Evolutionary conservation across 2,888 invertebrate species (phyloP), one percentile per base, ranked within the genome.

Genomic region (Campoplex nolae): DNA sequence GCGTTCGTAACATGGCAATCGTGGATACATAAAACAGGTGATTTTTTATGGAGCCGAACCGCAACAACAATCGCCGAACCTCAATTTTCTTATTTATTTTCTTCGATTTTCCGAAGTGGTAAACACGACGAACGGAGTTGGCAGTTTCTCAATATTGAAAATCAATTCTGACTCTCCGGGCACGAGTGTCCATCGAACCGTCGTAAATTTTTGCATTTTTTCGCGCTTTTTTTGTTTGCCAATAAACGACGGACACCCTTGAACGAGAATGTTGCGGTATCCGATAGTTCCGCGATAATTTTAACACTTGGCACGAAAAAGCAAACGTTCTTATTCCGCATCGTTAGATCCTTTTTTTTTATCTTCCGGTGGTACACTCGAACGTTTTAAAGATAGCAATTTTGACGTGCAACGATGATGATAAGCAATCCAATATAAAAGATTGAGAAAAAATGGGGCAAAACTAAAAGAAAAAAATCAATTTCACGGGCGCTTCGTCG

Each of bases 251-350:
- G 48, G n/a, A 54, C 62, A 9, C 28, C 32, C 45, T 45, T 45
- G 11, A 45, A 45, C 45, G 45, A 45, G 51, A 65, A 45, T 42
- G 38, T 79, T 56, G 83, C 84, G 84, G 87, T 85, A 76, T 87
- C 87, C 87, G 85, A 87, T 82, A 58, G 67, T 87, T 83, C 83
- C 85, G 84, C 85, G 75, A 70, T 35, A 16, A 23, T 76, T 78
- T 58, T 82, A 68, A 76, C 82, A 74, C 51, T 51, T 38, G 67
- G 78, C 82, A 48, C 70, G 74, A 48, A 42, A 71, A 74, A 65
- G 48, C 48, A 54, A 48, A 71, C 79, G 74, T 76, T 85, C 51
- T 51, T 83, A 32, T 76, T 73, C 82, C 75, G 75, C 87, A 87
- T 87, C 48, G 75, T 76, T 68, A 56, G 35, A 38, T 42, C 32